These are phyloP conservation scores for Notechis scutatus DNA, from an alignment of 2,113 vertebrate genomes.

Conservation along the genomic window DNA sequence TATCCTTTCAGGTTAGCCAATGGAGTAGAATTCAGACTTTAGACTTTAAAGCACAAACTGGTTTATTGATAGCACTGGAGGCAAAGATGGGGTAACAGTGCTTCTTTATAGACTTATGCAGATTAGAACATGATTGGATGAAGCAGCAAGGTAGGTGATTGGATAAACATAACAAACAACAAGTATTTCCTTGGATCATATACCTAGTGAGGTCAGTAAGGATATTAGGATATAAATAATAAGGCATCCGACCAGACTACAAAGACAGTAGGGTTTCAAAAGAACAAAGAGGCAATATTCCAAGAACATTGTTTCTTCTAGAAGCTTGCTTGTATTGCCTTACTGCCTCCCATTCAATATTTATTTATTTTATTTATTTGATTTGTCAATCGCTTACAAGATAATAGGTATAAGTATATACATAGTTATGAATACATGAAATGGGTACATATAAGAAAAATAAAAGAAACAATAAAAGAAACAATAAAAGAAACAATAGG, in stretches of 20 bases:
- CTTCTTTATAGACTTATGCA: not conserved
- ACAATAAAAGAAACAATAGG: no score
- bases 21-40: not conserved
- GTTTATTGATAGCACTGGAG: not conserved
- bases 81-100: not conserved
- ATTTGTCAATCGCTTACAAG: no score
- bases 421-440: no score
- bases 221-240: not conserved
- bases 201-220: not conserved
- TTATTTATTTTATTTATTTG: no score
- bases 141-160: not conserved
- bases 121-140: not conserved
- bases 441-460: no score
- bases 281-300: not conserved
- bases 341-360: not conserved
- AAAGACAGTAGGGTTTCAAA: not conserved
- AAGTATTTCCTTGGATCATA: not conserved
- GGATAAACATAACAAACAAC: not conserved
- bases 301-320: not conserved
- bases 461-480: no score
- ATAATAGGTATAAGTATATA: no score
- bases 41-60: not conserved
- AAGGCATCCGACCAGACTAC: not conserved
- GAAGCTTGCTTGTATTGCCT: not conserved
- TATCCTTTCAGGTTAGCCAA: not conserved